These are phyloP conservation scores for Romanomermis culicivorax DNA, from an alignment of 2,888 invertebrate species.

Conservation along the genomic window DNA sequence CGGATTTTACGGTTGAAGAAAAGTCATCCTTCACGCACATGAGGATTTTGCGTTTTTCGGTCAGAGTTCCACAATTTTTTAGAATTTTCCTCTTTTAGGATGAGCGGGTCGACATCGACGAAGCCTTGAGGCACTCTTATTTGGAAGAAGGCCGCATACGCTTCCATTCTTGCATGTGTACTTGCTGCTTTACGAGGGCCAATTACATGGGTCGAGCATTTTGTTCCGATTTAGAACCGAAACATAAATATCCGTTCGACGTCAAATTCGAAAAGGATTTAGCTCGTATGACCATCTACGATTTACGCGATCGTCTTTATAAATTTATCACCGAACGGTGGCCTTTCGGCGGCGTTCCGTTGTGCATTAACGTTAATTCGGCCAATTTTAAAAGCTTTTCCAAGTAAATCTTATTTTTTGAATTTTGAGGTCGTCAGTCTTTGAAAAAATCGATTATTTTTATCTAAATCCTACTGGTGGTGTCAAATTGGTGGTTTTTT, in stretches of 20 bases:
- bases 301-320: slow-evolving; percentile 72
- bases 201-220: slow-evolving; percentile 7
- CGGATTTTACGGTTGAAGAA: too few relatives aligned
- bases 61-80: too few relatives aligned
- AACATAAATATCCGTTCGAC: slow-evolving; percentile 70
- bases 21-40: too few relatives aligned
- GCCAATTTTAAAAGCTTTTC: slow-evolving; percentile 64
- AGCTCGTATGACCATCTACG: slow-evolving; percentile 34
- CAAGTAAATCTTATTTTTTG: neutral
- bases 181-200: slow-evolving; percentile 47
- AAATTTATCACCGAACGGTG: slow-evolving; percentile 88
- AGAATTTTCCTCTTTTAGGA: slow-evolving; percentile 47
- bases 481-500: too few relatives aligned
- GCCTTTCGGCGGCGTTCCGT: slow-evolving; percentile 77
- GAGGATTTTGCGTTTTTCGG: too few relatives aligned
- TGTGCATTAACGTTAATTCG: slow-evolving; percentile 98
- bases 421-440: neutral
- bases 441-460: neutral
- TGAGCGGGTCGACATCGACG: slow-evolving; percentile 76
- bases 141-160: slow-evolving; percentile 87
- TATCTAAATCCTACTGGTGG: neutral
- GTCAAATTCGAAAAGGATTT: slow-evolving; percentile 90
- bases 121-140: slow-evolving; percentile 88
- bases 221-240: slow-evolving; percentile 37
- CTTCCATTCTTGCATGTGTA: slow-evolving; percentile 98